phyloP scores from a whole-genome alignment of 2,888 invertebrate genomes.

The Drosophila limbata region DNA sequence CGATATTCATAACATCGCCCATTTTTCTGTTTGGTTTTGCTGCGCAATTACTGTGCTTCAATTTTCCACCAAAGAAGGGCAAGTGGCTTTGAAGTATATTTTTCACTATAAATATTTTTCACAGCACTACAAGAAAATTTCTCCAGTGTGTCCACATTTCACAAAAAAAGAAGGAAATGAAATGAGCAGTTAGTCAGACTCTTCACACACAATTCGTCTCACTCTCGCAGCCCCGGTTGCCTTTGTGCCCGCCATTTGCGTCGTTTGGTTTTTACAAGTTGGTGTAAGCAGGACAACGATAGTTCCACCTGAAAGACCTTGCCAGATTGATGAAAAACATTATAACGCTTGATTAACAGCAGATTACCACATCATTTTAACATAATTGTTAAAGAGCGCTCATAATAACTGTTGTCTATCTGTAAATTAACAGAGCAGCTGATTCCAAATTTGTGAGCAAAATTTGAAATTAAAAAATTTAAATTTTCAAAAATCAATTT shows the following conservation, averaged over 20 bases:
- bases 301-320: not conserved
- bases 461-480: not conserved
- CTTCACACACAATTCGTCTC: conserved; percentile 23
- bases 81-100: conserved; percentile 62
- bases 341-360: not conserved
- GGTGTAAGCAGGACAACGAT: conserved; percentile 34
- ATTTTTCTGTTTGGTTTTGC: conserved; percentile 68
- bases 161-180: conserved; percentile 62
- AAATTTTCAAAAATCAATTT: too few species aligned
- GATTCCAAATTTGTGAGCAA: too few species aligned
- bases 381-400: not conserved
- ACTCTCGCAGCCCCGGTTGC: conserved; percentile 17
- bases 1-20: conserved; percentile 85
- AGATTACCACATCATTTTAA: not conserved
- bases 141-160: conserved; percentile 73
- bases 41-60: conserved; percentile 55
- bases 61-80: conserved; percentile 59
- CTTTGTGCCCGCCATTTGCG: conserved; percentile 54
- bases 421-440: too few species aligned
- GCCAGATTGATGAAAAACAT: conserved; percentile 32
- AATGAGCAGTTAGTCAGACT: conserved; percentile 62
- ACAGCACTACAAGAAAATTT: conserved; percentile 80
- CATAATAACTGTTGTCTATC: too few species aligned
- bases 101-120: conserved; percentile 79
- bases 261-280: conserved; percentile 16